phyloP scores from a whole-genome alignment of 1,140 invertebrate species.

The Eriosoma lanigerum region DNA sequence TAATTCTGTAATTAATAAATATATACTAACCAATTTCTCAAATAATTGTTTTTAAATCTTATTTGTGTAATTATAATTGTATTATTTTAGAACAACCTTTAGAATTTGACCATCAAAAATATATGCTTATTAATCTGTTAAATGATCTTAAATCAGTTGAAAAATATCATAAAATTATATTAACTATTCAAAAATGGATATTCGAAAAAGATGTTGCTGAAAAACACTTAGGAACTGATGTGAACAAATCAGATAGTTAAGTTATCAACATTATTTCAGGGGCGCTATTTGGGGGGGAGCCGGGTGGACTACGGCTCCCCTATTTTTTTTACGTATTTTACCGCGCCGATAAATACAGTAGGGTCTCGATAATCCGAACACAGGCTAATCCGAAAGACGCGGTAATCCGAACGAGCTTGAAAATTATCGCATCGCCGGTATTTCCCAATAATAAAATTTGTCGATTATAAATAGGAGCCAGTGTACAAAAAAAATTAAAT shows the following conservation, averaged over 20 bases:
- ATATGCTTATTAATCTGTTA: background rate
- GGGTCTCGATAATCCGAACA: too few relatives aligned
- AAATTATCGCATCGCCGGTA: too few relatives aligned
- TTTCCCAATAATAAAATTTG: too few relatives aligned
- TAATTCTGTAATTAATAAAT: too few relatives aligned
- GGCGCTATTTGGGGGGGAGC: too few relatives aligned
- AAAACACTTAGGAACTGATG: background rate
- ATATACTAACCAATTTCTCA: background rate
- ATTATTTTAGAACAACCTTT: conserved; percentile 10
- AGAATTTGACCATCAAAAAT: background rate
- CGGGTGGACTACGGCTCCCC: too few relatives aligned
- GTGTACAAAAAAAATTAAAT: too few relatives aligned
- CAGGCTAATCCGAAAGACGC: too few relatives aligned
- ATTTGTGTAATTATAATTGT: background rate
- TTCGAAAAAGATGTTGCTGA: background rate
- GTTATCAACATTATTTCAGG: background rate
- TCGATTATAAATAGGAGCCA: too few relatives aligned
- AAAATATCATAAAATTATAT: background rate
- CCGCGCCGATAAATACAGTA: too few relatives aligned
- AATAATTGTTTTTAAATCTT: background rate
- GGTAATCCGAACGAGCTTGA: too few relatives aligned
- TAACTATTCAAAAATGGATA: background rate
- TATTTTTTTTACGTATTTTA: too few relatives aligned
- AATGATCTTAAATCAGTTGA: background rate
- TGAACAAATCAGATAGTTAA: conserved; percentile 2